phyloP scores from a whole-genome alignment of 2,797 vertebrate species.

The Mormyrops boulengeri region DNA sequence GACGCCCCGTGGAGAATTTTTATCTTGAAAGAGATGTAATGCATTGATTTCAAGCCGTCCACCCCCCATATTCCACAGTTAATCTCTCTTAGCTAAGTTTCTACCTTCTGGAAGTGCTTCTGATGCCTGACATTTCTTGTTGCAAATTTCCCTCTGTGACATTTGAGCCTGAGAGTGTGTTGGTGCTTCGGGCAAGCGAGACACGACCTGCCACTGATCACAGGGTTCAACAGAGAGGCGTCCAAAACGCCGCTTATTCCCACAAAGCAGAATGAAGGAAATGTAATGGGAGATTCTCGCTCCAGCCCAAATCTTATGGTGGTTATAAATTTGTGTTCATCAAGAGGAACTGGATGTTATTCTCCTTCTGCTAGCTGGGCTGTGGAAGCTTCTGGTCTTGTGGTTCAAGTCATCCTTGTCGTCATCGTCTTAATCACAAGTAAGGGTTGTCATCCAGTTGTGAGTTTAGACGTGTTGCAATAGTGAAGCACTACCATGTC shows the following conservation, averaged over 20 bases:
- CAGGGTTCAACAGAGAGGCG: slow-evolving; percentile 53
- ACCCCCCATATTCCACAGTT: slow-evolving; percentile 24
- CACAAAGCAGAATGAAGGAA: slow-evolving; percentile 48
- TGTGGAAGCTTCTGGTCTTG: slow-evolving; percentile 45
- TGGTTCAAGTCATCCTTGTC: slow-evolving; percentile 41
- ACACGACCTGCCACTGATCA: slow-evolving; percentile 45
- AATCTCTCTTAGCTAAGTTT: slow-evolving; percentile 44
- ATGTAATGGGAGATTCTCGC: slow-evolving; percentile 46
- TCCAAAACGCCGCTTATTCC: slow-evolving; percentile 56
- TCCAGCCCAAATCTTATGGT: slow-evolving; percentile 44
- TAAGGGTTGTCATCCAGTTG: slow-evolving; percentile 29
- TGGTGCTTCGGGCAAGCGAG: slow-evolving; percentile 50
- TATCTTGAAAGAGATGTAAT: slow-evolving; percentile 29
- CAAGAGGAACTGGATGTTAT: slow-evolving; percentile 54
- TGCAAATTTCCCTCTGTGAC: slow-evolving; percentile 44
- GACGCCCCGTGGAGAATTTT: slow-evolving; percentile 24
- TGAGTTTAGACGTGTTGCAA: not conserved
- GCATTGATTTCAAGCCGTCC: not conserved
- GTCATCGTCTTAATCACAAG: slow-evolving; percentile 8
- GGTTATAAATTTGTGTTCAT: slow-evolving; percentile 48
- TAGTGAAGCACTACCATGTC: not conserved
- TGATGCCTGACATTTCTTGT: slow-evolving; percentile 45
- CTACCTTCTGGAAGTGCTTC: slow-evolving; percentile 45
- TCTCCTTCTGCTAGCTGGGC: slow-evolving; percentile 40
- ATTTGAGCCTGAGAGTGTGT: slow-evolving; percentile 50